Conservation (phyloP, 53 echinoderm and acorn worm genomes). For the Henricia sp. region DNA sequence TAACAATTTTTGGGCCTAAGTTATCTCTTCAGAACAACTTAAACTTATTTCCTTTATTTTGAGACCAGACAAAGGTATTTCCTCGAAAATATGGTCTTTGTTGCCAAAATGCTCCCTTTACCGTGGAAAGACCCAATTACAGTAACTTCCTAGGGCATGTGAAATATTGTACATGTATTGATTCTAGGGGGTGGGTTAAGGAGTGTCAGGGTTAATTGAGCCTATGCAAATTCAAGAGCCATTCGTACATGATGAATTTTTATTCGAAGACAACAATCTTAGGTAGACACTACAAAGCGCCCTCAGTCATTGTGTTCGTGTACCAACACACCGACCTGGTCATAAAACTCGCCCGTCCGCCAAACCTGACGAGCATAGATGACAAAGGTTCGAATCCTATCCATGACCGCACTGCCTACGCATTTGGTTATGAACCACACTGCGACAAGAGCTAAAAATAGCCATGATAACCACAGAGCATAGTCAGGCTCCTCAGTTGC, state of each 20-base stretch:
- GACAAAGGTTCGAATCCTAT: conserved; percentile 38
- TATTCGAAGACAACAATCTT: not conserved
- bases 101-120: too few relatives aligned
- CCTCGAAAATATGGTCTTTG: too few relatives aligned
- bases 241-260: not conserved
- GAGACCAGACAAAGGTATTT: too few relatives aligned
- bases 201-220: not conserved
- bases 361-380: conserved; percentile 80
- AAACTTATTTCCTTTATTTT: too few relatives aligned
- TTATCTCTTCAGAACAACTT: too few relatives aligned
- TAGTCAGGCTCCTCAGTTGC: conserved; percentile 81
- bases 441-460: conserved; percentile 62
- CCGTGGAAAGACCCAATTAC: too few relatives aligned
- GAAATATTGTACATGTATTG: too few relatives aligned
- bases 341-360: conserved; percentile 86
- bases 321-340: conserved; percentile 83
- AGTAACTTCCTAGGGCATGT: too few relatives aligned
- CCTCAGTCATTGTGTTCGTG: conserved; percentile 70
- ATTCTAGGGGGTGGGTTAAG: too few relatives aligned
- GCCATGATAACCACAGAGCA: conserved; percentile 86
- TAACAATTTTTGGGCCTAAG: too few relatives aligned
- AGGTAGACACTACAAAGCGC: not conserved
- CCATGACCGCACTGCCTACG: conserved; percentile 69
- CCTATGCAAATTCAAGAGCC: not conserved
- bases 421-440: conserved; percentile 72